Evolutionary conservation across 1,140 invertebrate species (phyloP).

Genomic region (Tetranychus urticae): DNA sequence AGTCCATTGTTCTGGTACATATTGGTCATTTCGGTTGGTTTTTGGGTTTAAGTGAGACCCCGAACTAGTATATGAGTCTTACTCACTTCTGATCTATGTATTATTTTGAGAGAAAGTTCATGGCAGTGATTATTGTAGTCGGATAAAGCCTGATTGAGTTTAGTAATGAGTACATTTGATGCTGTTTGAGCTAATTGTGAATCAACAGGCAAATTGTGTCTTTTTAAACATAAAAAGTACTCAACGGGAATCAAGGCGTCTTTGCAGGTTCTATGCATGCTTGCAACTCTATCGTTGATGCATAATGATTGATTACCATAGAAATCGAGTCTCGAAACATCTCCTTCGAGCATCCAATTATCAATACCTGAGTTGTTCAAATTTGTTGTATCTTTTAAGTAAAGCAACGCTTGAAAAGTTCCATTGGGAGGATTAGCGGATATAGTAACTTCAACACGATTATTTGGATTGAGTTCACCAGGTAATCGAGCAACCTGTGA

Average conservation of each 20-base stretch:
- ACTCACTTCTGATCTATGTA: background rate
- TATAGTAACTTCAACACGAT: too few relatives aligned
- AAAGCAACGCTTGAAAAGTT: too few relatives aligned
- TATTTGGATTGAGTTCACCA: background rate
- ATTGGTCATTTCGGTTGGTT: too few relatives aligned
- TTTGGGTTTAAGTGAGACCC: too few relatives aligned
- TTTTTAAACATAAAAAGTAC: constrained; percentile 3
- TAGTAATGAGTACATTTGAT: background rate
- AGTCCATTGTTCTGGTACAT: too few relatives aligned
- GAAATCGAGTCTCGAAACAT: background rate
- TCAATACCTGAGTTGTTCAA: background rate
- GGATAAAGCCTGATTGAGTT: background rate
- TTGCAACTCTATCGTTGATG: background rate
- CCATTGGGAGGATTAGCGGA: too few relatives aligned
- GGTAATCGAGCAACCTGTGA: background rate
- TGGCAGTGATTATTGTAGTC: background rate
- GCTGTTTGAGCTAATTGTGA: background rate
- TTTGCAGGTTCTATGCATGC: too few relatives aligned
- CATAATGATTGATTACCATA: background rate
- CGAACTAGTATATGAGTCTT: background rate
- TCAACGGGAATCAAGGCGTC: constrained; percentile 2
- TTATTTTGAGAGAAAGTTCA: background rate
- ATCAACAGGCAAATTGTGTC: background rate
- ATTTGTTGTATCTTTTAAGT: too few relatives aligned
- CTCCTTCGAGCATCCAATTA: background rate